Percentiles rank a stretch among this genome's conserved stretches.
phyloP scores from a whole-genome alignment of 2,888 invertebrate genomes.

The Thera obeliscata region DNA sequence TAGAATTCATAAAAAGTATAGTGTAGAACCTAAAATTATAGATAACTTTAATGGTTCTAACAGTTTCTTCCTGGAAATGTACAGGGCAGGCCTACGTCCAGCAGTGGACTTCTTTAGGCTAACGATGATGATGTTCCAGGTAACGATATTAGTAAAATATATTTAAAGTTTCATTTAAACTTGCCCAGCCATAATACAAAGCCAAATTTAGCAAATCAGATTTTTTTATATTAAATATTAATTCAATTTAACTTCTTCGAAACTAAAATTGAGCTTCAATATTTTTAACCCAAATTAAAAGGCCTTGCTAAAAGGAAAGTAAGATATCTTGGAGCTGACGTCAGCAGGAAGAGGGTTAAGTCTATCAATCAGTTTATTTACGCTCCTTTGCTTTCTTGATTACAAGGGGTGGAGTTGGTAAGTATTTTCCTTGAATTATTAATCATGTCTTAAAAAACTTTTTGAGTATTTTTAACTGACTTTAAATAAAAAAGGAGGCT shows the following conservation, averaged over 20 bases:
- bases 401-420: constrained; percentile 33
- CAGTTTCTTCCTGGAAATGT: too few relatives aligned
- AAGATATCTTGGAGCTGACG: constrained; percentile 25
- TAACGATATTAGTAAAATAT: too few relatives aligned
- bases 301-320: constrained; percentile 26
- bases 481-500: too few relatives aligned
- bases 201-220: too few relatives aligned
- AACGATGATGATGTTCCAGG: too few relatives aligned
- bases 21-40: too few relatives aligned
- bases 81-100: too few relatives aligned
- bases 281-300: constrained; percentile 37
- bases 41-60: too few relatives aligned
- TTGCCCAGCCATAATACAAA: too few relatives aligned
- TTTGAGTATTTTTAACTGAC: background rate
- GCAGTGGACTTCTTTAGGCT: too few relatives aligned
- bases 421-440: constrained; percentile 29
- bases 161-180: too few relatives aligned
- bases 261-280: constrained; percentile 18
- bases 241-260: background rate
- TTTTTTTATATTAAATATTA: background rate
- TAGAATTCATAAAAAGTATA: too few relatives aligned
- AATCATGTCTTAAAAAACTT: constrained; percentile 20
- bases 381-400: constrained; percentile 44
- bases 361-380: constrained; percentile 56
- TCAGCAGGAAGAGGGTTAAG: constrained; percentile 35